phyloP scores from a whole-genome alignment of 2,797 vertebrate genomes.

The Tinamus major region DNA sequence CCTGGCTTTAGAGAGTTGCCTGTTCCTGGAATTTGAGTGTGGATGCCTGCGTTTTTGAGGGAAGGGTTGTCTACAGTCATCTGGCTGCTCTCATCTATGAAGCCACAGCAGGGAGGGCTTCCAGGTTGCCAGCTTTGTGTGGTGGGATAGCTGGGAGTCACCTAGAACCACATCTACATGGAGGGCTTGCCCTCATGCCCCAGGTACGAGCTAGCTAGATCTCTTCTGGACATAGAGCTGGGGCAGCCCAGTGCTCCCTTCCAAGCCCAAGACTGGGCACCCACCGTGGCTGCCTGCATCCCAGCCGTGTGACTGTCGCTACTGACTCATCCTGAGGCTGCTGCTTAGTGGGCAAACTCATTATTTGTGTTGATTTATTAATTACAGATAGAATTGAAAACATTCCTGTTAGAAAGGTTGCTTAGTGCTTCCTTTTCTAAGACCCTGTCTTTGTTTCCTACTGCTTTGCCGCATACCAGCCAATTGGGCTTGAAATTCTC shows the following conservation, averaged over 20 bases:
- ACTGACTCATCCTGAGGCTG: neutral
- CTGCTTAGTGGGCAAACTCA: neutral
- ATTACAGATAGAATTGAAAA: neutral
- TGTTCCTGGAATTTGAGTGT: accelerated
- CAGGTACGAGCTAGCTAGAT: neutral
- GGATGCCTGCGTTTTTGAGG: neutral
- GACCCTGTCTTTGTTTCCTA: neutral
- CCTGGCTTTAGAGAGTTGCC: neutral
- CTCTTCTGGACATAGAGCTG: neutral
- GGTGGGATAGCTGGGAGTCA: neutral
- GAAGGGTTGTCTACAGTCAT: neutral
- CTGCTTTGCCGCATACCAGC: neutral
- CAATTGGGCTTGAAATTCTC: neutral
- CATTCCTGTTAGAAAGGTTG: neutral
- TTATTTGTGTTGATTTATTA: neutral
- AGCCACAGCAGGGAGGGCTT: neutral
- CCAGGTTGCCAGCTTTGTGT: neutral
- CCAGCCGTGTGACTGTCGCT: neutral
- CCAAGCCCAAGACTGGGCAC: neutral
- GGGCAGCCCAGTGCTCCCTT: neutral
- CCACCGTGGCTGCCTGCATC: neutral
- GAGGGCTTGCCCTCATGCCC: neutral
- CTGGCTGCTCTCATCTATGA: neutral
- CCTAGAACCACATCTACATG: neutral
- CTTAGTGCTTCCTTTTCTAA: neutral